phyloP scores from a whole-genome alignment of 2,797 vertebrate species.

The Chaetodon trifasciatus region DNA sequence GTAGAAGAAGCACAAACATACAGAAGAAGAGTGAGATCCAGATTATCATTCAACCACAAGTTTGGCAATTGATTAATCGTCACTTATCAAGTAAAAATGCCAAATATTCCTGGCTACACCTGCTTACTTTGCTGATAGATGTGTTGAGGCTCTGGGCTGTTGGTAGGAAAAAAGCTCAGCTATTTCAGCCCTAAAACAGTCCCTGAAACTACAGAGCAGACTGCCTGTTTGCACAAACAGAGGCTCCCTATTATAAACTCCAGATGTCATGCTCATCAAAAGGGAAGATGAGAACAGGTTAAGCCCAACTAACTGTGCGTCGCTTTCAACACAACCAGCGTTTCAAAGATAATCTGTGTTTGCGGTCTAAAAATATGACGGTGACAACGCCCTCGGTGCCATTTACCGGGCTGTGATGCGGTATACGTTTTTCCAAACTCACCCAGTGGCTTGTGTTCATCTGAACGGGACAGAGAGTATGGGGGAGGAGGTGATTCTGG shows the following conservation, averaged over 20 bases:
- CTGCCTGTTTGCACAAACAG: conserved; percentile 2
- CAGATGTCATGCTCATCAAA: neutral
- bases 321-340: conserved; percentile 26
- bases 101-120: neutral
- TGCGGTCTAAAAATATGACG: conserved; percentile 54
- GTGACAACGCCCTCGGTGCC: conserved; percentile 53
- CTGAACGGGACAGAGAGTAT: conserved; percentile 91
- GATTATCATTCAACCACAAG: neutral
- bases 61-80: neutral
- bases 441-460: conserved; percentile 94
- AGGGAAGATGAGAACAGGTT: conserved; percentile 20
- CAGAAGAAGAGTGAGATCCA: conserved; percentile 22
- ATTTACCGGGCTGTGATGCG: conserved; percentile 45
- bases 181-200: neutral
- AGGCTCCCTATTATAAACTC: neutral
- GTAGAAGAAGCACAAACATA: conserved; percentile 50
- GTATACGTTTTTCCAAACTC: conserved; percentile 73
- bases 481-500: conserved; percentile 97
- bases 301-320: conserved; percentile 2
- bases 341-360: conserved; percentile 47
- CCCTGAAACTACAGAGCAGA: neutral
- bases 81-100: neutral
- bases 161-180: neutral
- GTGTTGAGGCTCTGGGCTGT: neutral
- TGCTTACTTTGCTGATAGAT: neutral